phyloP scores from a whole-genome alignment of 1,140 invertebrate genomes.

The Caligus rogercresseyi region DNA sequence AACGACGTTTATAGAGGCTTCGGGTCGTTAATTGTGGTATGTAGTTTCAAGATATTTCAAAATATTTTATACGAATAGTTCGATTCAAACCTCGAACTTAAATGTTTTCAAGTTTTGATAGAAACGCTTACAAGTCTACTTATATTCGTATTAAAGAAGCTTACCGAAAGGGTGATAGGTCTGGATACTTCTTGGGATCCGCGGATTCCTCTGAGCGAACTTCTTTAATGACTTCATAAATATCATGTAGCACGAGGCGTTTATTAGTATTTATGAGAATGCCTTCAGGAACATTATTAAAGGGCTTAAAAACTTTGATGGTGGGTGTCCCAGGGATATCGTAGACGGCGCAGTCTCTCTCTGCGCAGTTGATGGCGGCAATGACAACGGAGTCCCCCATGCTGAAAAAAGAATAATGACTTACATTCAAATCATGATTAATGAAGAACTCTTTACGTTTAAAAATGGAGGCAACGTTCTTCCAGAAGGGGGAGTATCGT shows the following conservation, averaged over 20 bases:
- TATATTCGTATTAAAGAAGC: no score
- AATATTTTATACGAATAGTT: no score
- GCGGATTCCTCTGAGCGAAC: neutral
- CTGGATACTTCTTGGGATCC: neutral
- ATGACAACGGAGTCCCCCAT: slow-evolving; percentile 39
- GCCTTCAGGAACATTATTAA: neutral
- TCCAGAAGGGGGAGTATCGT: slow-evolving; percentile 57
- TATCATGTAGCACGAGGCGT: neutral
- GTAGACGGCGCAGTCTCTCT: slow-evolving; percentile 57
- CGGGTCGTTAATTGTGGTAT: no score
- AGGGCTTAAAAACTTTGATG: slow-evolving; percentile 40
- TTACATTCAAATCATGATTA: no score
- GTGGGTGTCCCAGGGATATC: slow-evolving; percentile 70
- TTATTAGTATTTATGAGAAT: neutral
- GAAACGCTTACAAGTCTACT: no score
- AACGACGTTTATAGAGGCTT: no score
- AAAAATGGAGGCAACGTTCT: slow-evolving; percentile 41
- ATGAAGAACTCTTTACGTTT: neutral
- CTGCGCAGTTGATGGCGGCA: slow-evolving; percentile 48
- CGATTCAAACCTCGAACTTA: no score
- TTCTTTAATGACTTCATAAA: neutral
- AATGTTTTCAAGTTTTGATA: no score
- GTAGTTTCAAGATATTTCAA: no score
- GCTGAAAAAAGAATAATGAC: slow-evolving; percentile 29
- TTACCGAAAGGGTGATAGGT: neutral